Evolutionary conservation across 1,140 invertebrate species (phyloP).

Genomic region (Pantala flavescens): DNA sequence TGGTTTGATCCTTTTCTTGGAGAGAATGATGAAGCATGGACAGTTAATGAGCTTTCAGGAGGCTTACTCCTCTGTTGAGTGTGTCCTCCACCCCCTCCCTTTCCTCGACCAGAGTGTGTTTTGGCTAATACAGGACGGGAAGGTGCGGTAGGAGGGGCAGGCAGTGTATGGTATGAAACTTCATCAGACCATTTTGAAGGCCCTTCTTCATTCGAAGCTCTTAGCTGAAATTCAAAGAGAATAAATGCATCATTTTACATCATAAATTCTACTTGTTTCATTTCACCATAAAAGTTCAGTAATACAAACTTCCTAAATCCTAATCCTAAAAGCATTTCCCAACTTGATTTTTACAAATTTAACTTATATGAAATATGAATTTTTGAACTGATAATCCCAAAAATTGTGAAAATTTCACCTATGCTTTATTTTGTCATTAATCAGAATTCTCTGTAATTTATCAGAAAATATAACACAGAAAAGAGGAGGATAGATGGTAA

Average conservation of each 20-base stretch:
- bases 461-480: too few relatives aligned
- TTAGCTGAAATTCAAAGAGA: slow-evolving; percentile 41
- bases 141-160: slow-evolving; percentile 63
- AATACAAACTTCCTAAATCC: too few relatives aligned
- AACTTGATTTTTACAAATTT: too few relatives aligned
- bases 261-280: too few relatives aligned
- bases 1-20: not conserved
- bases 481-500: too few relatives aligned
- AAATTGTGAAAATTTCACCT: too few relatives aligned
- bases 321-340: too few relatives aligned
- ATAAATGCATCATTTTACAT: not conserved
- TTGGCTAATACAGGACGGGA: slow-evolving; percentile 44
- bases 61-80: not conserved
- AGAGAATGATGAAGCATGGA: not conserved
- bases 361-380: too few relatives aligned
- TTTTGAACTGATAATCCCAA: too few relatives aligned
- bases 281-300: too few relatives aligned
- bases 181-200: slow-evolving; percentile 69
- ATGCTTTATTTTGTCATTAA: too few relatives aligned
- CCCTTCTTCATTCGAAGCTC: slow-evolving; percentile 69
- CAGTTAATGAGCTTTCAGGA: not conserved
- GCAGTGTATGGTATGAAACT: slow-evolving; percentile 59
- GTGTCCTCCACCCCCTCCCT: not conserved
- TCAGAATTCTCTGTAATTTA: too few relatives aligned
- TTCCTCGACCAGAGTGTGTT: not conserved